Evolutionary conservation across 2,888 invertebrate genomes (phyloP).

Genomic region (Desoria tigrina): DNA sequence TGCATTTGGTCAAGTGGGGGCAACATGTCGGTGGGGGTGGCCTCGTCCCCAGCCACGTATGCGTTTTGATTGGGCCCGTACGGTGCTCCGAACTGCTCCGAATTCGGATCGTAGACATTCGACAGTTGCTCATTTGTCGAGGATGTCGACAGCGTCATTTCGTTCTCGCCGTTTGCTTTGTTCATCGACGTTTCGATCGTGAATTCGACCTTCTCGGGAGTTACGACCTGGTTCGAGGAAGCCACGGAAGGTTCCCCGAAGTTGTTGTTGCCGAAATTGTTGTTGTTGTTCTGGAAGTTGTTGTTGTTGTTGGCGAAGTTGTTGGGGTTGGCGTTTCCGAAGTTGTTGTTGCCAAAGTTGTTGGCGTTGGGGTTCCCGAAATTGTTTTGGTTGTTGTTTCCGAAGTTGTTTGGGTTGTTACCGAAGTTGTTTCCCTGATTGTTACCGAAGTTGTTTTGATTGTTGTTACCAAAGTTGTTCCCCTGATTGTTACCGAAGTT

Average conservation of each 20-base stretch:
- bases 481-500: slow-evolving; percentile 23
- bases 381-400: background rate
- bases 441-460: slow-evolving; percentile 23
- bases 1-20: background rate
- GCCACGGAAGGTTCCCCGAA: slow-evolving; percentile 26
- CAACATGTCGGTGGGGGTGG: slow-evolving; percentile 8
- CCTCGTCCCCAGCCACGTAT: too few species aligned
- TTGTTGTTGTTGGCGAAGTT: slow-evolving; percentile 12
- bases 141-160: too few species aligned
- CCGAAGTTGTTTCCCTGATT: too few species aligned
- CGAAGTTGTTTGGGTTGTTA: slow-evolving; percentile 22
- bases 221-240: slow-evolving; percentile 19
- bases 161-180: background rate
- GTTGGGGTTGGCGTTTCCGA: slow-evolving; percentile 2
- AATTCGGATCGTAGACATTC: too few species aligned
- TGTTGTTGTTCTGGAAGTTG: slow-evolving; percentile 9
- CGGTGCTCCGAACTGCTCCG: too few species aligned
- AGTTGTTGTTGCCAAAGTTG: slow-evolving; percentile 10
- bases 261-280: background rate
- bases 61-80: too few species aligned
- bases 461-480: slow-evolving; percentile 22
- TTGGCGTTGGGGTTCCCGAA: slow-evolving; percentile 5
- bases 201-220: slow-evolving; percentile 43
- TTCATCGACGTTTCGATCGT: slow-evolving; percentile 40
- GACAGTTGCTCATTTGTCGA: too few species aligned